Percentiles rank a stretch among this genome's conserved stretches.
These are phyloP conservation scores for Xanthia togata DNA, from an alignment of 2,888 invertebrate species.

Conservation along the genomic window DNA sequence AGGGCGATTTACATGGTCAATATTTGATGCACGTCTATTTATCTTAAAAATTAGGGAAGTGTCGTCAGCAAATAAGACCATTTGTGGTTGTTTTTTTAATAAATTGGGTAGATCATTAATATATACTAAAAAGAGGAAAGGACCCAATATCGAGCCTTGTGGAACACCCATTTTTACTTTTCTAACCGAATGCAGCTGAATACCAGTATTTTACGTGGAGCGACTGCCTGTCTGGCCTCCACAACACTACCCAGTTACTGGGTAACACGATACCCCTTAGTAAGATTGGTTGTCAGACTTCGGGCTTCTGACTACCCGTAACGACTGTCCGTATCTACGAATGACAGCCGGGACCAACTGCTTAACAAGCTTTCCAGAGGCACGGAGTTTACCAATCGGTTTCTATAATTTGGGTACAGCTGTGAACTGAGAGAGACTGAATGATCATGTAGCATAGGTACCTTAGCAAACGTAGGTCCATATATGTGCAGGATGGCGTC, in stretches of 20 bases:
- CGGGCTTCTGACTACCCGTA: not conserved
- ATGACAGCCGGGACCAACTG: not conserved
- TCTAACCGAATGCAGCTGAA: not conserved
- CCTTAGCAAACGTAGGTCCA: conserved; percentile 82
- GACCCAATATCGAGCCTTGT: too few relatives aligned
- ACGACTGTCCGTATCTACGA: not conserved
- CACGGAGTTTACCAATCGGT: not conserved
- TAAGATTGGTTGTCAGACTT: not conserved
- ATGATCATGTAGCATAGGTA: conserved; percentile 38
- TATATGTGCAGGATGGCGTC: conserved; percentile 84
- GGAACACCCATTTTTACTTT: too few relatives aligned
- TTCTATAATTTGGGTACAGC: not conserved
- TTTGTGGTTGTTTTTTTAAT: too few relatives aligned
- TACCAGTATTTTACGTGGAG: not conserved
- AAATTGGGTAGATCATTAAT: too few relatives aligned
- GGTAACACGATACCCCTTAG: not conserved
- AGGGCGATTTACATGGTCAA: too few relatives aligned
- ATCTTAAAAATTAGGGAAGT: too few relatives aligned
- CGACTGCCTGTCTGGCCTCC: not conserved
- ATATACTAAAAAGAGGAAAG: too few relatives aligned
- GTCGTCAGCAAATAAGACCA: too few relatives aligned
- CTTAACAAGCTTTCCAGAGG: not conserved
- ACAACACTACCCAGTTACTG: not conserved
- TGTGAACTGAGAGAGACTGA: not conserved
- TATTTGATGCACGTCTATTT: too few relatives aligned